Conservation (phyloP, 1,140 invertebrate species). For the Calliopsis andreniformis region DNA sequence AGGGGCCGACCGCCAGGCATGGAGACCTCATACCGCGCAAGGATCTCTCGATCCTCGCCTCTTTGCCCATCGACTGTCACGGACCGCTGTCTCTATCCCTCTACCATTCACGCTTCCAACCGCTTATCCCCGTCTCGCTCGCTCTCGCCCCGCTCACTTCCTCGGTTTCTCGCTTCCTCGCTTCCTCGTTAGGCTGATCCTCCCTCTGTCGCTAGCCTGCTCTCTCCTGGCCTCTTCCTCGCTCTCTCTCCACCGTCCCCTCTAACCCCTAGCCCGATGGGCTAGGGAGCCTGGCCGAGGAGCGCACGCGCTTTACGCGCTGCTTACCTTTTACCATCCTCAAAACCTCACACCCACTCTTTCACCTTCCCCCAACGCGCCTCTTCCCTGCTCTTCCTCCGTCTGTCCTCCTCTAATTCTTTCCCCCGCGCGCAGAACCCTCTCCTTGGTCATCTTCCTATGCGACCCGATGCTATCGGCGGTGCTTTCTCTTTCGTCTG, state of each 20-base stretch:
- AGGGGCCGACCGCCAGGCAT: constrained; percentile 54
- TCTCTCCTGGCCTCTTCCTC: neutral
- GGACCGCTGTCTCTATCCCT: constrained; percentile 15
- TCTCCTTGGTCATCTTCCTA: constrained; percentile 38
- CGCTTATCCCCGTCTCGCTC: neutral
- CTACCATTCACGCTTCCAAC: constrained; percentile 38
- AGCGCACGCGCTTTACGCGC: constrained; percentile 47
- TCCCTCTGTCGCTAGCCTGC: constrained; percentile 35
- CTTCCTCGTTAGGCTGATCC: constrained; percentile 29
- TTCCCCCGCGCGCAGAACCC: constrained; percentile 10
- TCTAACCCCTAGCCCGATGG: constrained; percentile 9
- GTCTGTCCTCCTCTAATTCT: neutral
- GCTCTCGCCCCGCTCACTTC: neutral
- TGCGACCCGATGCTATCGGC: constrained; percentile 42
- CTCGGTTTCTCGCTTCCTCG: constrained; percentile 21
- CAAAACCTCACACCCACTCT: constrained; percentile 30
- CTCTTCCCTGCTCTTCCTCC: constrained; percentile 14
- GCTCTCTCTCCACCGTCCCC: neutral
- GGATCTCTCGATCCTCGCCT: constrained; percentile 34
- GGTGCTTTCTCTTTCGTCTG: constrained; percentile 45
- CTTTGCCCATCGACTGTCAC: constrained; percentile 34
- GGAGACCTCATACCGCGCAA: constrained; percentile 60
- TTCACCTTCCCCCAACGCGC: constrained; percentile 15
- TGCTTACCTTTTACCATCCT: constrained; percentile 51
- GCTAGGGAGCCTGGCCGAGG: constrained; percentile 3